A percentile compares a stretch with the other conserved stretches of the same genome.
phyloP scores from a whole-genome alignment of 2,113 vertebrate genomes.

The Accipiter virgatus region DNA sequence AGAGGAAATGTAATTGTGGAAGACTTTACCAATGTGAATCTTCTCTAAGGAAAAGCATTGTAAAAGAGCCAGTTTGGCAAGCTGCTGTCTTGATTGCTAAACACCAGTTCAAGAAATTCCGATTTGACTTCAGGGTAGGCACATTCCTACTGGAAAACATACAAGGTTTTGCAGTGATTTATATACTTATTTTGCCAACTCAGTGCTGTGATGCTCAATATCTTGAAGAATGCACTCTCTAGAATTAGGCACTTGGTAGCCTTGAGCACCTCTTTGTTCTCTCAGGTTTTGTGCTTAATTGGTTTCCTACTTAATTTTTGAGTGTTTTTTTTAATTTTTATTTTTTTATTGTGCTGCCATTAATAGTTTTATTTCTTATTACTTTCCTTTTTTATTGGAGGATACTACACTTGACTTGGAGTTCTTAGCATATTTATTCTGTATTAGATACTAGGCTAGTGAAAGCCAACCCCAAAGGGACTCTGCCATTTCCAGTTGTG shows the following conservation, averaged over 20 bases:
- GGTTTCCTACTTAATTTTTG: constrained; percentile 31
- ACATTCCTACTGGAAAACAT: neutral
- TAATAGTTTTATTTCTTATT: constrained; percentile 16
- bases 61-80: neutral
- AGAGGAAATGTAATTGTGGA: neutral
- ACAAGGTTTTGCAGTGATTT: constrained; percentile 4
- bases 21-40: neutral
- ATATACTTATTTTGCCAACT: neutral
- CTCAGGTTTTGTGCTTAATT: constrained; percentile 22
- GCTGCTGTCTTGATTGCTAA: neutral
- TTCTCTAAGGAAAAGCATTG: neutral
- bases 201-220: neutral
- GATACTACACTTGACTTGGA: neutral
- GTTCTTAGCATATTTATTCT: neutral
- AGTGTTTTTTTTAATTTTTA: neutral
- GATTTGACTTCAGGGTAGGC: neutral
- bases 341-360: neutral
- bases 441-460: neutral
- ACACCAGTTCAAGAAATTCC: neutral
- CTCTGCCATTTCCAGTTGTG: constrained; percentile 12
- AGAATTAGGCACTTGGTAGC: constrained; percentile 17
- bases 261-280: constrained; percentile 23
- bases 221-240: constrained; percentile 1
- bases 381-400: neutral
- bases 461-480: neutral